Conservation (phyloP, 2,113 vertebrate species). For the Solea solea region DNA sequence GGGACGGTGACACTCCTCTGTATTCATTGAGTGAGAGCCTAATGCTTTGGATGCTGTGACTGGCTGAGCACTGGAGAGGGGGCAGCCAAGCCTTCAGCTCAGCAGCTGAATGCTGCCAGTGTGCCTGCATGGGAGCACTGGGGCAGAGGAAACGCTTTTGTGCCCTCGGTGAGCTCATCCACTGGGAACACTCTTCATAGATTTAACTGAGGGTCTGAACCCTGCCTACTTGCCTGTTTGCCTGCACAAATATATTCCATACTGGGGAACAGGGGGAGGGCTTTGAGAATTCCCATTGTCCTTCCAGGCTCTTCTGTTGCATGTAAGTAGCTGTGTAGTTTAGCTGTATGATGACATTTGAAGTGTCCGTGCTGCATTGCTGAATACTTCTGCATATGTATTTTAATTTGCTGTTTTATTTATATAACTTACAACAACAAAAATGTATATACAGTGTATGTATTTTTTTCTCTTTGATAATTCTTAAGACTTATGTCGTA, state of each 20-base stretch:
- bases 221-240: conserved; percentile 30
- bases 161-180: conserved; percentile 55
- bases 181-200: conserved; percentile 49
- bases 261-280: conserved; percentile 35
- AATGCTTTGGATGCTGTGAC: conserved; percentile 46
- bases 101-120: conserved; percentile 62
- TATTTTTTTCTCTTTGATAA: too few relatives aligned
- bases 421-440: too few relatives aligned
- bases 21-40: conserved; percentile 55
- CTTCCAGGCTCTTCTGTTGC: conserved; percentile 27
- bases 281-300: conserved; percentile 24
- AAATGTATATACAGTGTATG: background rate
- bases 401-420: conserved; percentile 6
- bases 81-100: conserved; percentile 56
- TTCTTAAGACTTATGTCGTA: background rate
- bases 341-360: conserved; percentile 11
- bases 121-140: conserved; percentile 52
- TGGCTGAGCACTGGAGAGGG: conserved; percentile 48
- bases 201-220: conserved; percentile 51
- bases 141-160: conserved; percentile 63
- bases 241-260: conserved; percentile 40
- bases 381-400: background rate
- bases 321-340: conserved; percentile 50
- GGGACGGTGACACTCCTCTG: conserved; percentile 25
- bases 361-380: background rate